Evolutionary conservation across 2,888 invertebrate genomes (phyloP).

Genomic region (Thalpophila matura): DNA sequence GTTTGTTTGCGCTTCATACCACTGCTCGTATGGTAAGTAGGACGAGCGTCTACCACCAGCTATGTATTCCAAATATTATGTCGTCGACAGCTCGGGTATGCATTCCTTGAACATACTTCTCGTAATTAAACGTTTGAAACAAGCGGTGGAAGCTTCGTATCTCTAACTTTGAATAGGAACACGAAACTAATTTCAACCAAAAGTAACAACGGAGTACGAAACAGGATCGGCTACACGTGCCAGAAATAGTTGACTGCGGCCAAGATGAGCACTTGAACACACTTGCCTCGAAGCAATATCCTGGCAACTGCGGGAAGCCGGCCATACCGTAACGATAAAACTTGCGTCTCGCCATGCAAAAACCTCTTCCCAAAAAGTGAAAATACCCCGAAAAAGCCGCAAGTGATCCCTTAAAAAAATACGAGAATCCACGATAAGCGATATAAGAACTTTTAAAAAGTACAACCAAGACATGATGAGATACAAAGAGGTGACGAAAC

Average conservation of each 20-base stretch:
- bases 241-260: slow-evolving; percentile 21
- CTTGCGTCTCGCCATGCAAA: slow-evolving; percentile 34
- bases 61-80: slow-evolving; percentile 34
- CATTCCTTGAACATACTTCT: slow-evolving; percentile 6
- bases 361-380: slow-evolving; percentile 44
- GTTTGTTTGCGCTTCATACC: slow-evolving; percentile 49
- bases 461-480: slow-evolving; percentile 54
- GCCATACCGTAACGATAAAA: slow-evolving; percentile 41
- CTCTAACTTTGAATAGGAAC: slow-evolving; percentile 1
- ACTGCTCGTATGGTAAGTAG: slow-evolving; percentile 31
- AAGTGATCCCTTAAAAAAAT: slow-evolving; percentile 37
- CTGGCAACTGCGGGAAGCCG: slow-evolving; percentile 14
- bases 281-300: slow-evolving; percentile 54
- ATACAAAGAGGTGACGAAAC: slow-evolving; percentile 57
- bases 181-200: slow-evolving; percentile 42
- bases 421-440: slow-evolving; percentile 43
- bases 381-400: slow-evolving; percentile 41
- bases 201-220: too few relatives aligned
- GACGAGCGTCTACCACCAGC: slow-evolving; percentile 6
- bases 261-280: slow-evolving; percentile 43
- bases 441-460: slow-evolving; percentile 55
- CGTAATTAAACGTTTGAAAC: slow-evolving; percentile 31
- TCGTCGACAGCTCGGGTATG: slow-evolving; percentile 11
- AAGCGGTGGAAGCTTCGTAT: slow-evolving; percentile 10
- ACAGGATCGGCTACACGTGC: slow-evolving; percentile 9